Base-by-base conservation (phyloP, 2,797 vertebrate species). In the Spinus pinus region DNA sequence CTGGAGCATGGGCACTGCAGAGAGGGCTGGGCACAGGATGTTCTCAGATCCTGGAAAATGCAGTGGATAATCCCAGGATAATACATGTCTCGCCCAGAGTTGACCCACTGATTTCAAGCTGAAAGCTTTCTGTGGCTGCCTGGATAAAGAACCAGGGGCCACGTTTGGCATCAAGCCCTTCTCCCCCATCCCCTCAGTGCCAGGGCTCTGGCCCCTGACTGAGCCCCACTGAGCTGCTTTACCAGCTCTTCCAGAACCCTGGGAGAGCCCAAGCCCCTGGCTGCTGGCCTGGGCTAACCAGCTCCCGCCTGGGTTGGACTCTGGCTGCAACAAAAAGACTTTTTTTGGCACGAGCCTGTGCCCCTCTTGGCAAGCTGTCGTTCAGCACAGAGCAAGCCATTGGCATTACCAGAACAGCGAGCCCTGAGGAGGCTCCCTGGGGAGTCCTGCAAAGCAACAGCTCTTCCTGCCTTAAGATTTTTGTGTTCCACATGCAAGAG, bases 11-110 rank as follows among this genome's bases (percentile, higher is more conserved):
- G 89, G 72, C 81, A 47, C 61, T 57, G 12, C 57, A 54, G 57
- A 14, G 57, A 57, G 54, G 22, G 35, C 86, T 90, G 64, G 91
- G 91, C 84, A 93, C 95, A 80, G 95, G 94, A 93, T 96, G 94
- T 95, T 94, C 96, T 96, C 81, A 92, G 67, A 94, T 86, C 81
- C 81, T 54, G 74, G 84, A 77, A 88, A 73, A 89, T 84, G 91
- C 74, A 30, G 0, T 85, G 94, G 95, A 92, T 96, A 96, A 96
- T 96, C 94, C 84, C 67, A 10, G 88, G 95, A 94, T 96, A 95
- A 96, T 94, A 30, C 82, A 24, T 6, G 23, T 72, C 92, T 95
- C 5, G 30, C 88, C 80, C 44, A 92, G 91, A 75, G 64, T 0
- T 89, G 86, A 92, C 86, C 96, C 92, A 93, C 3, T 90, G 90